Evolutionary conservation across 1,140 invertebrate species (phyloP), one percentile per base, ranked within the genome.

Genomic region (Harlomillsia oculata): DNA sequence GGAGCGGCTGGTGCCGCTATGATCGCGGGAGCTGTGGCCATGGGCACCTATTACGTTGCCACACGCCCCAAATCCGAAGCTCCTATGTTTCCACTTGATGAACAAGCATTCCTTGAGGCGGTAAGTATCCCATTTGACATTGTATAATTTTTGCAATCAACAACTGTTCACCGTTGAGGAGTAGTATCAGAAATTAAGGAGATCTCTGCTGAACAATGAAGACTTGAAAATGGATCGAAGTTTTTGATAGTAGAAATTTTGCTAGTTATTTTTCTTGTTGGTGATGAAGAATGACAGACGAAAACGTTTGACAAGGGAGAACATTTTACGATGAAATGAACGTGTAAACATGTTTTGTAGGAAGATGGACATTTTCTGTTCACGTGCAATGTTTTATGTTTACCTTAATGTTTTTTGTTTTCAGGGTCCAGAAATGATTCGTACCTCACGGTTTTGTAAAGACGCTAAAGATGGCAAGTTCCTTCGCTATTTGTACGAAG

Each of bases 391-490:
- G 45, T 30, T 6, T 53, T 28, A 30, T 25, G 28, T 29, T 30
- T 44, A 3, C 34, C 21, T 52, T 48, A 9, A 41, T 52, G 8
- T 20, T 26, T 2, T 20, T 2, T 26, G 30, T n/a, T 57, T 53
- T 37, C 77, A 95, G 90, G 88, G 88, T 66, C 79, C 85, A 61
- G 90, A 94, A 72, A 78, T 88, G 69, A 85, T 94, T 51, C 79
- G 89, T 61, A 87, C 90, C 41, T 95, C 91, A 20, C 84, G 85
- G 69, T 88, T 92, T 71, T 90, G 86, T 74, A 90, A 90, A 74
- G 88, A 95, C 71, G 84, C 87, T 60, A 89, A 87, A 72, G 87
- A 94, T 68, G 89, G 89, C 43, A 85, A 88, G 70, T 90, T 86
- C 69, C 72, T 93, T 32, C 83, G 81, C 66, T 90, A 82, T 70